Percentiles rank a stretch among this genome's conserved stretches.
These are phyloP conservation scores for Mus spretus DNA, from an alignment of 2,797 vertebrate genomes.

Conservation along the genomic window DNA sequence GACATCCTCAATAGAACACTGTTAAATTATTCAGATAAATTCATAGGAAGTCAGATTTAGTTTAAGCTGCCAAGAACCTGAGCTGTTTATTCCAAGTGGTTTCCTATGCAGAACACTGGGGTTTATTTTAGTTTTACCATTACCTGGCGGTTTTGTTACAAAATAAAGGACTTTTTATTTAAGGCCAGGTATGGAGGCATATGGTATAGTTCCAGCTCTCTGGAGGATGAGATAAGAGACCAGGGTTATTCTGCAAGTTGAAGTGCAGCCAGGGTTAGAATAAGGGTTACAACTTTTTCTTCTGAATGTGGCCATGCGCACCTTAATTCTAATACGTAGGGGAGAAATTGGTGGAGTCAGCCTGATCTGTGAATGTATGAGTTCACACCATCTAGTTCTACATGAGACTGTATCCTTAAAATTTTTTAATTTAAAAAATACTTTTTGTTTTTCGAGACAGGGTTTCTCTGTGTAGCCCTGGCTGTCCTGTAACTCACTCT, in stretches of 20 bases:
- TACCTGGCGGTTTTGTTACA: constrained; percentile 6
- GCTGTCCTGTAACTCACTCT: no score
- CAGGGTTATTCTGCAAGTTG: neutral
- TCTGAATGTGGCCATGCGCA: neutral
- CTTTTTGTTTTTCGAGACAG: no score
- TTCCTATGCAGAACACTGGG: neutral
- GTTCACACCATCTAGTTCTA: neutral
- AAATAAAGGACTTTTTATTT: neutral
- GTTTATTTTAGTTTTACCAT: neutral
- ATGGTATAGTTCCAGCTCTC: neutral
- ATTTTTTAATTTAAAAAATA: neutral
- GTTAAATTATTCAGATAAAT: neutral
- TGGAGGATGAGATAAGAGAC: neutral
- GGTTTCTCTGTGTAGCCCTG: no score
- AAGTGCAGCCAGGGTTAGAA: neutral
- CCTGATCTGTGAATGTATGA: neutral
- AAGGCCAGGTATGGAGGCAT: neutral
- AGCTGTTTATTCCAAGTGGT: neutral
- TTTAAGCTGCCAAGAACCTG: neutral
- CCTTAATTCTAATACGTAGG: no score
- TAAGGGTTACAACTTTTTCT: neutral
- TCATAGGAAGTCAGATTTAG: neutral
- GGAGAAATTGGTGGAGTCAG: neutral
- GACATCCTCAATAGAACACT: neutral
- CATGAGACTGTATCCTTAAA: neutral